These are phyloP conservation scores for Drosophila lacteicornis DNA, from an alignment of 1,140 invertebrate species.

Conservation along the genomic window DNA sequence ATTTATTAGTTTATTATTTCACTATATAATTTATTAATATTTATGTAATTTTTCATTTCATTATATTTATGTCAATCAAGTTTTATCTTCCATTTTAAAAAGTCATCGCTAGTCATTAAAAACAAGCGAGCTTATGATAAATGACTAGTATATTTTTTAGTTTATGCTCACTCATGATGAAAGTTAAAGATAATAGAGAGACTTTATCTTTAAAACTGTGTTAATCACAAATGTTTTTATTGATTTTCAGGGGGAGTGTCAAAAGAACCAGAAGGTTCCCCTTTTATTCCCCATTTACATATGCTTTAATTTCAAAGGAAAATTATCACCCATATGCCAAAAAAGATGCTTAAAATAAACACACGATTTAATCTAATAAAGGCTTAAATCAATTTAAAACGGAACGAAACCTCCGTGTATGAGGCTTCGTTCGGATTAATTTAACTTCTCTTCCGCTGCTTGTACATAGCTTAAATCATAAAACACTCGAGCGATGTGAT, in stretches of 20 bases:
- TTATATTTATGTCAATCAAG: not conserved
- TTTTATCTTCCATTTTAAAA: not conserved
- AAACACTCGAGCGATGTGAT: constrained; percentile 29
- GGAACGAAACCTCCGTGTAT: constrained; percentile 5
- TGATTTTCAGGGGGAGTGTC: not conserved
- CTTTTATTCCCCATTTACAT: too few species aligned
- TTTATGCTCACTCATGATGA: constrained; percentile 7
- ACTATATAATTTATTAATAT: not conserved
- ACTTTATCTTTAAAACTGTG: not conserved
- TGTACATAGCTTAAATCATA: constrained; percentile 7
- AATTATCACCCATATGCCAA: not conserved
- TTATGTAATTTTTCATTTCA: not conserved
- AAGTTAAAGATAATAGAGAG: not conserved
- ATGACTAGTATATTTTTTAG: not conserved
- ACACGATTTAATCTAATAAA: constrained; percentile 22
- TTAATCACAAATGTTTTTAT: not conserved
- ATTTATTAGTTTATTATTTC: not conserved
- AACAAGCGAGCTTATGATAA: not conserved
- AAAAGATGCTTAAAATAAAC: not conserved
- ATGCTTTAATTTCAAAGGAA: not conserved
- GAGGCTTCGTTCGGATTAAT: constrained; percentile 13
- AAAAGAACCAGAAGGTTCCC: not conserved
- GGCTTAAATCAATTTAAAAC: constrained; percentile 6
- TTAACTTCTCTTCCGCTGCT: not conserved
- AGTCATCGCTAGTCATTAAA: not conserved